These are phyloP conservation scores for Lithosia quadra DNA, from an alignment of 2,888 invertebrate species.

Conservation along the genomic window DNA sequence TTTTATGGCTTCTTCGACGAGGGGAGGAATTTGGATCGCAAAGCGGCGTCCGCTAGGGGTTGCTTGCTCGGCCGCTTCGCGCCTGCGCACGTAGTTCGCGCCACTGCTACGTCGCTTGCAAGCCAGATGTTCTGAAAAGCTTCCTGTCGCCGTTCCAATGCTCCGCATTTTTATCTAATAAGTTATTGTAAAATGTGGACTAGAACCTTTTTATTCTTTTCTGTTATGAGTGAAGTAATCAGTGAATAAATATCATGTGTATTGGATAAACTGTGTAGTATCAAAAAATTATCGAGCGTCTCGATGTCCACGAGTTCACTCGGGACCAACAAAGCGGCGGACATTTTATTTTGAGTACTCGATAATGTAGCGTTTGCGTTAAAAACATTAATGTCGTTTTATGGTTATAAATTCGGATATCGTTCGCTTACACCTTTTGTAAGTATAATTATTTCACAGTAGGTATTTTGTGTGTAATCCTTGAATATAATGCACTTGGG, in stretches of 20 bases:
- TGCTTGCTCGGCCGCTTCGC: slow-evolving; percentile 80
- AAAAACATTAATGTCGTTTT: slow-evolving; percentile 86
- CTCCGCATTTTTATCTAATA: slow-evolving; percentile 76
- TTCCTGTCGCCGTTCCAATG: slow-evolving; percentile 82
- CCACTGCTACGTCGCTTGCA: slow-evolving; percentile 86
- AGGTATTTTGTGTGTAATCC: slow-evolving; percentile 63
- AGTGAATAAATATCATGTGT: slow-evolving; percentile 80
- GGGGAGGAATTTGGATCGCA: slow-evolving; percentile 79
- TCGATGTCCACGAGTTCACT: slow-evolving; percentile 87
- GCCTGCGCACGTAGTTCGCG: slow-evolving; percentile 87
- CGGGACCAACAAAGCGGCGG: slow-evolving; percentile 87
- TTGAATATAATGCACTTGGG: slow-evolving; percentile 61
- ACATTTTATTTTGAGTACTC: slow-evolving; percentile 88
- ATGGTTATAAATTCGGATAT: slow-evolving; percentile 84
- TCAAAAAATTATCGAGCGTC: slow-evolving; percentile 81
- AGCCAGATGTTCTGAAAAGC: slow-evolving; percentile 87
- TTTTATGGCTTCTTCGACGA: slow-evolving; percentile 82
- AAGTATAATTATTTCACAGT: slow-evolving; percentile 72
- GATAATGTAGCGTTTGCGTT: slow-evolving; percentile 87
- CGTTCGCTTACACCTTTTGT: slow-evolving; percentile 86
- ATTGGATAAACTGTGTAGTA: slow-evolving; percentile 72
- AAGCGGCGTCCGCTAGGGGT: slow-evolving; percentile 82
- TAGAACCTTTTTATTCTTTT: slow-evolving; percentile 75
- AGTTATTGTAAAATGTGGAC: slow-evolving; percentile 79
- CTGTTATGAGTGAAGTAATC: slow-evolving; percentile 73